Evolutionary conservation across 2,113 vertebrate genomes (phyloP).

Genomic region (Phasianus colchicus): DNA sequence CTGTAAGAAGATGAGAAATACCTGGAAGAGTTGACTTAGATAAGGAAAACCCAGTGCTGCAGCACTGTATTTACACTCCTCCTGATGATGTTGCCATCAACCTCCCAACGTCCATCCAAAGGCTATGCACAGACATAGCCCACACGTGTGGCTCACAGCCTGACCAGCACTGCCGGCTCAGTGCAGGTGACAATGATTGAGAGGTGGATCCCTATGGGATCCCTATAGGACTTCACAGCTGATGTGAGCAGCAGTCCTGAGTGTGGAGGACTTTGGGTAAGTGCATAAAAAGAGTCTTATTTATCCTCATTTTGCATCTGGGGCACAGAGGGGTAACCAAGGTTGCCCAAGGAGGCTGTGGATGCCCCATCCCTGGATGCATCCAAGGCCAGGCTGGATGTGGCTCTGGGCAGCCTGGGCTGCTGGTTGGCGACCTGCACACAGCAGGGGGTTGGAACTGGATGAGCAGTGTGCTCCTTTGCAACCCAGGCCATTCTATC

Average conservation of each 20-base stretch:
- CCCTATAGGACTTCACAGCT: accelerated
- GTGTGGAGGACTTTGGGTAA: accelerated
- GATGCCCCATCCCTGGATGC: no score
- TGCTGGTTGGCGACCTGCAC: no score
- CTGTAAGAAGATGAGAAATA: not conserved
- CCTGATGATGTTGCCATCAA: not conserved
- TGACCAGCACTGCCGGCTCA: not conserved
- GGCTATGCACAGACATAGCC: no score
- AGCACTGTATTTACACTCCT: not conserved
- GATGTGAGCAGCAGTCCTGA: not conserved
- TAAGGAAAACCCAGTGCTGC: not conserved
- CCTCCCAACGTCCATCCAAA: not conserved
- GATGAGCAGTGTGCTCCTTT: no score
- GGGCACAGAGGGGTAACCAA: not conserved
- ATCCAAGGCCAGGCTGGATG: no score
- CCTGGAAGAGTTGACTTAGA: not conserved
- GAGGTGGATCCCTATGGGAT: not conserved
- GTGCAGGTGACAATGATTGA: not conserved
- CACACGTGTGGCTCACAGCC: accelerated
- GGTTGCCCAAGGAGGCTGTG: no score
- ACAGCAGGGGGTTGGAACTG: no score
- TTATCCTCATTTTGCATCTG: not conserved
- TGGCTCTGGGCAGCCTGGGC: no score
- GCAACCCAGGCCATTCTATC: no score
- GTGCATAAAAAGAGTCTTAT: not conserved